These are phyloP conservation scores for Hyles lineata DNA, from an alignment of 2,888 invertebrate species.

Conservation along the genomic window DNA sequence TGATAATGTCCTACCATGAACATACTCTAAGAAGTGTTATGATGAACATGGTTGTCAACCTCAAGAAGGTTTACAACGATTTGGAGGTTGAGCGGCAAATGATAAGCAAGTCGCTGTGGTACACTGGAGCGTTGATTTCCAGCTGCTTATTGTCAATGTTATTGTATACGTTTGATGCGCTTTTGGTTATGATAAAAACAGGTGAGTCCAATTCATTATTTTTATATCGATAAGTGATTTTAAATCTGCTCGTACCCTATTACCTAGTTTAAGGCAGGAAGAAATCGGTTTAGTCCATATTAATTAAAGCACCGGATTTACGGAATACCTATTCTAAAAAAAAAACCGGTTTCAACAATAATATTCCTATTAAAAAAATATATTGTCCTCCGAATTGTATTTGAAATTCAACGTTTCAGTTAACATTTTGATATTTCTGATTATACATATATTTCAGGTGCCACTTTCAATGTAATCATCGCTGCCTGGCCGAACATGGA, in stretches of 20 bases:
- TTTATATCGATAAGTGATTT: too few species aligned
- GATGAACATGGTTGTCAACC: slow-evolving; percentile 42
- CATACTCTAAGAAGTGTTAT: slow-evolving; percentile 46
- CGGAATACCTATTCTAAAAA: too few species aligned
- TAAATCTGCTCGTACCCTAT: too few species aligned
- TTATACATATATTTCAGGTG: slow-evolving; percentile 38
- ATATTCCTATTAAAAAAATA: too few species aligned
- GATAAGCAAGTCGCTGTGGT: slow-evolving; percentile 51
- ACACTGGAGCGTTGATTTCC: slow-evolving; percentile 42
- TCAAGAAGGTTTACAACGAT: slow-evolving; percentile 58
- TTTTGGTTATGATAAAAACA: slow-evolving; percentile 38
- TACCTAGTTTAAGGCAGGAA: too few species aligned
- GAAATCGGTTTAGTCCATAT: too few species aligned
- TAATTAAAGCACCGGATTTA: too few species aligned
- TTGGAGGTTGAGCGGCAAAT: slow-evolving; percentile 54
- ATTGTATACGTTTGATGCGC: slow-evolving; percentile 48
- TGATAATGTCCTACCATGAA: slow-evolving; percentile 42
- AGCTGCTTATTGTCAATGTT: slow-evolving; percentile 39
- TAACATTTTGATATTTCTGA: not conserved
- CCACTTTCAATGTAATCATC: slow-evolving; percentile 54
- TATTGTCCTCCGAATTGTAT: too few species aligned
- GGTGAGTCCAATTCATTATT: slow-evolving; percentile 38
- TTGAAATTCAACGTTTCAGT: too few species aligned
- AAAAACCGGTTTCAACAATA: too few species aligned
- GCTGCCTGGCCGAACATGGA: slow-evolving; percentile 59